Percentiles rank a stretch among this genome's conserved stretches.
Conservation (phyloP, 2,888 invertebrate genomes). For the Venustoraphidia nigricollis region DNA sequence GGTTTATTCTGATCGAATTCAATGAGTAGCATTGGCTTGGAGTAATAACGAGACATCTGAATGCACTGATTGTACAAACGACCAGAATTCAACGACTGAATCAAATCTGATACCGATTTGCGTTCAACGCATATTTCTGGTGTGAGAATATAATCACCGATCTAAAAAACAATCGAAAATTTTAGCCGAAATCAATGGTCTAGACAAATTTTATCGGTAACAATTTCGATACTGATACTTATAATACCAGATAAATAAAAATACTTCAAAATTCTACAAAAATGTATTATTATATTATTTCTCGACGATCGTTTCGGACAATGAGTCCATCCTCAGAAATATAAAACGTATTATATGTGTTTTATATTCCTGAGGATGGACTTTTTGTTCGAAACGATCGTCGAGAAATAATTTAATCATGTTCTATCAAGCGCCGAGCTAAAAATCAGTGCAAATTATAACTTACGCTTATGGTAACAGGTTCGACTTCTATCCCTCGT, state of each 20-base stretch:
- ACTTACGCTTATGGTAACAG: slow-evolving; percentile 65
- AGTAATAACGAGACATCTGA: slow-evolving; percentile 81
- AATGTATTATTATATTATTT: too few relatives aligned
- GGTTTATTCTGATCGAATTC: slow-evolving; percentile 93
- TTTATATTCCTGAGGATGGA: too few relatives aligned
- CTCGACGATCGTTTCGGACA: too few relatives aligned
- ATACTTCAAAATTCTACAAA: too few relatives aligned
- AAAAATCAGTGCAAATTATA: too few relatives aligned
- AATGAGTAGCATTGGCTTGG: slow-evolving; percentile 78
- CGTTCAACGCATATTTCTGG: slow-evolving; percentile 94
- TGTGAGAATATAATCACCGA: slow-evolving; percentile 95
- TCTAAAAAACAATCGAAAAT: slow-evolving; percentile 32
- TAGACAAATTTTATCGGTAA: neutral
- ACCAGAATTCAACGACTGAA: slow-evolving; percentile 88
- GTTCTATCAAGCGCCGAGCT: too few relatives aligned
- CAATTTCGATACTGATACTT: slow-evolving; percentile 30
- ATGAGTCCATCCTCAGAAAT: too few relatives aligned
- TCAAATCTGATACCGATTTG: slow-evolving; percentile 90
- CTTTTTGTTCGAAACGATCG: too few relatives aligned
- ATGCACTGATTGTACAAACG: slow-evolving; percentile 90
- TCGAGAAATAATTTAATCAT: too few relatives aligned
- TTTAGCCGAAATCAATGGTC: neutral
- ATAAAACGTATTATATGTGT: too few relatives aligned
- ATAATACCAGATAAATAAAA: slow-evolving; percentile 79
- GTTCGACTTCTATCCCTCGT: slow-evolving; percentile 82